A percentile compares a stretch with the other conserved stretches of the same genome.
Conservation (phyloP, 2,113 vertebrate genomes). For the Lampris megalopsis region DNA sequence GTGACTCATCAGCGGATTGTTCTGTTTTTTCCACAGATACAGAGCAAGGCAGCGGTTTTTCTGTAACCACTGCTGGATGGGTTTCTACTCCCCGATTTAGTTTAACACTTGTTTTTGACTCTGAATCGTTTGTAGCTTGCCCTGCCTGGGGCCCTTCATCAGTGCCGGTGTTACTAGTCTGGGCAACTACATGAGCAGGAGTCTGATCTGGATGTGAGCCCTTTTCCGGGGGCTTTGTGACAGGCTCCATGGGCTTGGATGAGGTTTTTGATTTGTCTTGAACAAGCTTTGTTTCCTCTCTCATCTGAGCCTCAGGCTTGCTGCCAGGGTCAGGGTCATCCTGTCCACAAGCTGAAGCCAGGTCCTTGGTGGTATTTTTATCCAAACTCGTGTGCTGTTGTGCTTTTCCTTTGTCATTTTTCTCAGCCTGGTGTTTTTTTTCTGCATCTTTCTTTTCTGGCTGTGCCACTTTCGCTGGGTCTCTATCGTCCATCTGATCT, state of each 20-base stretch:
- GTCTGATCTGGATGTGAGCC: constrained; percentile 23
- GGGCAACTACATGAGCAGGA: background rate
- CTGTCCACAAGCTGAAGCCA: constrained; percentile 7
- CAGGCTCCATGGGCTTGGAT: background rate
- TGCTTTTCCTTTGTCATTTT: constrained; percentile 22
- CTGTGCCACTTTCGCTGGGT: background rate
- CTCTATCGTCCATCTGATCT: constrained; percentile 11
- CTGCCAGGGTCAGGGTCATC: constrained; percentile 5
- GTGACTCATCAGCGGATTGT: constrained; percentile 64
- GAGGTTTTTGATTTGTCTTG: constrained; percentile 20
- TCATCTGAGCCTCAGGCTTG: background rate
- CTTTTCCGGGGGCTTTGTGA: background rate
- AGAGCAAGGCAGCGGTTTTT: constrained; percentile 45
- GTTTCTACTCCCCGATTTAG: constrained; percentile 39
- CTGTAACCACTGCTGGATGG: constrained; percentile 17
- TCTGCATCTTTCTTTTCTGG: background rate
- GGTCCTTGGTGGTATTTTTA: constrained; percentile 18
- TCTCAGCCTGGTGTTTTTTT: constrained; percentile 24
- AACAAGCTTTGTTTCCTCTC: constrained; percentile 7
- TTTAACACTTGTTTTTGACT: constrained; percentile 21
- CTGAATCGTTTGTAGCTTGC: constrained; percentile 9
- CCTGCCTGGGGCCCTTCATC: constrained; percentile 34
- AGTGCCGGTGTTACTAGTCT: constrained; percentile 37
- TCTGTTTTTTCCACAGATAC: constrained; percentile 60
- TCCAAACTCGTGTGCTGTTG: constrained; percentile 4